Evolutionary conservation across 2,888 invertebrate species (phyloP).

Genomic region (Dryocosmus kuriphilus): DNA sequence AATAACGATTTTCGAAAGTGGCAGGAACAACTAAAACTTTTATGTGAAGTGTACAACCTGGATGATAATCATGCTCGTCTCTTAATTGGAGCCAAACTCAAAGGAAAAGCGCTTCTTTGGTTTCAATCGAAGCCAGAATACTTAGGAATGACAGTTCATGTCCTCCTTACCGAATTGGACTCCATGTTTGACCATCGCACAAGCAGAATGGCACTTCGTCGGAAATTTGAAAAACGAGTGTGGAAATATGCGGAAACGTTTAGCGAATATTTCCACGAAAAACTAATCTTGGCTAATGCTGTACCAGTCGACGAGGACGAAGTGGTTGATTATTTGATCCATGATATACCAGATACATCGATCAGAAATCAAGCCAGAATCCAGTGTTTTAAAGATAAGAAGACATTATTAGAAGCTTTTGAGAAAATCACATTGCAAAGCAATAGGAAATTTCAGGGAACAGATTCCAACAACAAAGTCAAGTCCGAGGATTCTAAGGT

Average conservation of each 20-base stretch:
- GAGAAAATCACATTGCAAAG: conserved; percentile 12
- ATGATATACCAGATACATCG: conserved; percentile 44
- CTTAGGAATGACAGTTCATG: conserved; percentile 1
- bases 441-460: not conserved
- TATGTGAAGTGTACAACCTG: conserved; percentile 35
- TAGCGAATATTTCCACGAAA: conserved; percentile 44
- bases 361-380: conserved; percentile 45
- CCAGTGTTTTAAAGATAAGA: conserved; percentile 4
- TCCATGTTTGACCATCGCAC: conserved; percentile 40
- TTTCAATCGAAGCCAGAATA: conserved; percentile 46
- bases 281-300: conserved; percentile 43
- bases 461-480: not conserved
- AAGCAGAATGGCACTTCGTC: conserved; percentile 22
- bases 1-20: conserved; percentile 39
- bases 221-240: conserved; percentile 29
- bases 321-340: conserved; percentile 48
- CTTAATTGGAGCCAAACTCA: not conserved
- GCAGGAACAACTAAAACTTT: conserved; percentile 31
- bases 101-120: conserved; percentile 40
- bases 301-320: conserved; percentile 47
- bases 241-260: conserved; percentile 45
- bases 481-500: no score
- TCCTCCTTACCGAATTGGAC: conserved; percentile 19
- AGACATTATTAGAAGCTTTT: conserved; percentile 1
- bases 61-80: conserved; percentile 43